Conservation (phyloP, 2,888 invertebrate genomes). For the Oligia strigilis region DNA sequence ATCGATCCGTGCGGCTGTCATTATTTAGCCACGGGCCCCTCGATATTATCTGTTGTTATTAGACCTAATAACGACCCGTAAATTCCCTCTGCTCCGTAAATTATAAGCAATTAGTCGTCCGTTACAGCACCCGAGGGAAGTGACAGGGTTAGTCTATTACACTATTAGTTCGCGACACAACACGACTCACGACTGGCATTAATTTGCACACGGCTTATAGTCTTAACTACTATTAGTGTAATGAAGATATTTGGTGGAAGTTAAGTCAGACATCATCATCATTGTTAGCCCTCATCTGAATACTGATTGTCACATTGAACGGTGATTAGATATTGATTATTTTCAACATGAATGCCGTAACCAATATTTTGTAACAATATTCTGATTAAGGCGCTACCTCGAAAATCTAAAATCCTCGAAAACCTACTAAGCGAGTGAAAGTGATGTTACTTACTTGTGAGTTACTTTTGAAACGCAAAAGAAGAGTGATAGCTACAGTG, state of each 20-base stretch:
- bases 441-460: no score
- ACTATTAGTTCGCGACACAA: slow-evolving; percentile 40
- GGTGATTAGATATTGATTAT: neutral
- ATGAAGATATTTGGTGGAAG: slow-evolving; percentile 20
- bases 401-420: no score
- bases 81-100: slow-evolving; percentile 39
- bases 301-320: neutral
- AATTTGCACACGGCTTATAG: slow-evolving; percentile 22
- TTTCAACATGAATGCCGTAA: no score
- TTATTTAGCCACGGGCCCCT: no score
- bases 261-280: neutral
- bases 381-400: no score
- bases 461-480: no score
- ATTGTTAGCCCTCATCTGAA: neutral
- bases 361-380: neutral
- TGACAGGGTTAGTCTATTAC: slow-evolving; percentile 39
- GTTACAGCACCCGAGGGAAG: slow-evolving; percentile 43
- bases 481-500: no score
- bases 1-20: no score
- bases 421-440: no score
- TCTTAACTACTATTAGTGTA: neutral
- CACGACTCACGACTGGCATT: slow-evolving; percentile 17
- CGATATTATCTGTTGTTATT: slow-evolving; percentile 34
- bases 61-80: slow-evolving; percentile 14
- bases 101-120: slow-evolving; percentile 51